Base-by-base conservation (phyloP, 2,113 vertebrate species). In the Hemicordylus capensis region DNA sequence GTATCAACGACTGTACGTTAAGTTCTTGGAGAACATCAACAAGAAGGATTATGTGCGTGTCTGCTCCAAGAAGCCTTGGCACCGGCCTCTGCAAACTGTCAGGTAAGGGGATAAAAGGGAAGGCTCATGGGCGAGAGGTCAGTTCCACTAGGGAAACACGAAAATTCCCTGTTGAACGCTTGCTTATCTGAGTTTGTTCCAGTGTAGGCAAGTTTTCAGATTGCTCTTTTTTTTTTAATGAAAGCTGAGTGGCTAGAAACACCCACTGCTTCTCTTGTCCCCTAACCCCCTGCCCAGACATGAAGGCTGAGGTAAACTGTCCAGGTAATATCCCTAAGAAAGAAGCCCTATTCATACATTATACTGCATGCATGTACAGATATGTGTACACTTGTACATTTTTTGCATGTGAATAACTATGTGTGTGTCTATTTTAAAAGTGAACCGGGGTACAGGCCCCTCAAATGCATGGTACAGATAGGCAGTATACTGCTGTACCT, bases 11-110 rank as follows among this genome's bases (percentile, higher is more conserved):
- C 96, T 98, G 73, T 98, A 98, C 10, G 98, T 98, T 20, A 98
- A 98, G 92, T 98, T 98, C 92, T 94, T 98, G 95, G 98, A 98
- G 90, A 98, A 98, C 8, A 96, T 98, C 80, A 98, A 98, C 94
- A 98, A 98, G 95, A 98, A 98, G 94, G 98, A 98, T 90, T 98
- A 98, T 0, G 98, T 98, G 64, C 92, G 98, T 81, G 98, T 98
- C 72, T 98, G 98, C 84, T 97, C 97, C 20, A 94, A 97, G 73
- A 98, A 98, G 81, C 98, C 98, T 1, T 98, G 98, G 98, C 97
- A 98, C 79, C 96, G 97, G 86, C 96, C 97, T 2, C 93, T 97
- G 4, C 95, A 96, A 80, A 95, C 96, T 1, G 95, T 98, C 91
- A 98, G 98, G 98, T 98, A 86, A 7, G 0, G 42, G 31, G 58